Evolutionary conservation across 1,140 invertebrate genomes (phyloP).

Genomic region (Drosophila mauritiana): DNA sequence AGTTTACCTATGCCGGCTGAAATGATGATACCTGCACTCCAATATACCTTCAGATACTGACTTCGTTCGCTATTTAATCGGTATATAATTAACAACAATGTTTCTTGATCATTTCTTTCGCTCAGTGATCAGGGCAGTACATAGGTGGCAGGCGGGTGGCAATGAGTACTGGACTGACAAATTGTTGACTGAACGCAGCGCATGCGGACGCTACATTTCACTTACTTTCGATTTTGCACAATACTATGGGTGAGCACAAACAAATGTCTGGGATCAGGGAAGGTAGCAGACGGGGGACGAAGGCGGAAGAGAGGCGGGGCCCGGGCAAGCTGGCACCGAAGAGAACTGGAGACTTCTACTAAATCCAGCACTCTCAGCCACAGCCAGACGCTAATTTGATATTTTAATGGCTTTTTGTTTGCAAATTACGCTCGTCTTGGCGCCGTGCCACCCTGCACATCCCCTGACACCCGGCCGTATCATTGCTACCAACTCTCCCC

Average conservation of each 20-base stretch:
- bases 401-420: slow-evolving; percentile 82
- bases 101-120: neutral
- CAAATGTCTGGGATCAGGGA: slow-evolving; percentile 8
- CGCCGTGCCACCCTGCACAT: slow-evolving; percentile 21
- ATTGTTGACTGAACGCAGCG: slow-evolving; percentile 41
- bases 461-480: neutral
- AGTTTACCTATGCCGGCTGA: too few relatives aligned
- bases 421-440: slow-evolving; percentile 66
- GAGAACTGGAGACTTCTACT: slow-evolving; percentile 66
- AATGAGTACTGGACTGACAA: slow-evolving; percentile 11
- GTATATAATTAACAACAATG: too few relatives aligned
- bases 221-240: slow-evolving; percentile 68
- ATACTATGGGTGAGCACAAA: neutral
- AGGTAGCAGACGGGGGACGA: too few relatives aligned
- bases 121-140: neutral
- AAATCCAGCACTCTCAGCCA: slow-evolving; percentile 55
- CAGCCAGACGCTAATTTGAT: slow-evolving; percentile 79
- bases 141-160: neutral
- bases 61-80: too few relatives aligned
- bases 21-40: neutral
- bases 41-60: neutral
- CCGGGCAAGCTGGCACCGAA: slow-evolving; percentile 18
- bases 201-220: slow-evolving; percentile 60
- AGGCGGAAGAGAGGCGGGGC: neutral
- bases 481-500: neutral